Base-by-base conservation (phyloP, 1,140 invertebrate species). In the Drosophila chauvacae region DNA sequence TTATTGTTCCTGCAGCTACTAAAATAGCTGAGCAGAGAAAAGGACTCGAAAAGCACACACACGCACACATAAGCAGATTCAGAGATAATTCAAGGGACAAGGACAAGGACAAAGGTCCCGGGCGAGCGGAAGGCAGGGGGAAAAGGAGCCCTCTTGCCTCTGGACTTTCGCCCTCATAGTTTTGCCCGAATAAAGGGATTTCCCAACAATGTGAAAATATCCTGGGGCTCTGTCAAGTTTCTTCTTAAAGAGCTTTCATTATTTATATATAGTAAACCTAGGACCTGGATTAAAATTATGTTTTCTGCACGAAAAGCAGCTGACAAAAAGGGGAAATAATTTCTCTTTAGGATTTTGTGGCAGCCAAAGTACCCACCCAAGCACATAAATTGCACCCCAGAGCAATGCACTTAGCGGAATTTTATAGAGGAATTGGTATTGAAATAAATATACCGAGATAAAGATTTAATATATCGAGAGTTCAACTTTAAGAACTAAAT, bases 241-340 rank as follows among this genome's bases (percentile, higher is more conserved):
- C 2, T 14, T 76, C 77, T 84, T 90, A 76, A 90, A 85, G 60
- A 59, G 85, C 73, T 83, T 87, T 65, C 62, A 83, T 88, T 83
- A 88, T 88, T 87, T 88, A 88, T 77, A 69, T 59, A 37, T 37
- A 37, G 35, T 37, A 45, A 42, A 41, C 18, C 47, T 53, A 56
- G 39, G 28, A 68, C 64, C 66, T 68, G 75, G 81, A 59, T 73
- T 73, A 72, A 62, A 82, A 82, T 73, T 77, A 50, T 58, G 37
- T 60, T 65, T 65, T 56, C 41, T 57, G 45, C 62, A 48, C 20
- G 44, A 80, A 45, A 65, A 53, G 69, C 30, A 57, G 28, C 20
- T 55, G 50, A 44, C 41, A 71, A 58, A 70, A 58, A 9, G 33
- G 42, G 33, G 16, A 58, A 57, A 57, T 58, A 57, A 48, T 28